phyloP scores from a whole-genome alignment of 2,797 vertebrate genomes.

The Falco peregrinus region DNA sequence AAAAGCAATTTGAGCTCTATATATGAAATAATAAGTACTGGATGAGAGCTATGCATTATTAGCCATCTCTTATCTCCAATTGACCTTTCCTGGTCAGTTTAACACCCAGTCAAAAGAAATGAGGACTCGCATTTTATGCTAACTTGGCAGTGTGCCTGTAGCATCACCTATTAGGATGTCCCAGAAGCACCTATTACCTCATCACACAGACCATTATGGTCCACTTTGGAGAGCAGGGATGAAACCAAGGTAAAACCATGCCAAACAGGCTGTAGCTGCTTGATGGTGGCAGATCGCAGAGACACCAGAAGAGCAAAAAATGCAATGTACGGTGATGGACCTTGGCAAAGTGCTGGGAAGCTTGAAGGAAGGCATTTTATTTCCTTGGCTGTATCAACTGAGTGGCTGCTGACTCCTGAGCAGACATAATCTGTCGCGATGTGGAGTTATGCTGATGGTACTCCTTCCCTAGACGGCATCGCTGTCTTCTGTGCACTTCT shows the following conservation, averaged over 20 bases:
- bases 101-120: not conserved
- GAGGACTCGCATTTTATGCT: not conserved
- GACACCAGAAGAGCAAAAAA: not conserved
- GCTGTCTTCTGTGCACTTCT: too few species aligned
- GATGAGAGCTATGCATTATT: not conserved
- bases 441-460: accelerated
- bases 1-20: conserved; percentile 3
- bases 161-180: not conserved
- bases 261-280: accelerated
- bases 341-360: not conserved
- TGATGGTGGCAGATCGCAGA: not conserved
- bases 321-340: accelerated
- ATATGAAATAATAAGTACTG: not conserved
- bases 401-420: too few species aligned
- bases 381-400: not conserved
- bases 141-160: not conserved
- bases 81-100: conserved; percentile 21
- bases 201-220: not conserved
- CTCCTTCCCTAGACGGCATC: not conserved
- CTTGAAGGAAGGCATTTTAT: accelerated
- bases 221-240: not conserved
- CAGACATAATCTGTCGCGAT: accelerated
- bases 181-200: not conserved
- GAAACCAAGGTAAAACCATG: accelerated
- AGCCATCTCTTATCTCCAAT: conserved; percentile 3